Conservation (phyloP, 2,888 invertebrate species). For the Resseliella maxima region DNA sequence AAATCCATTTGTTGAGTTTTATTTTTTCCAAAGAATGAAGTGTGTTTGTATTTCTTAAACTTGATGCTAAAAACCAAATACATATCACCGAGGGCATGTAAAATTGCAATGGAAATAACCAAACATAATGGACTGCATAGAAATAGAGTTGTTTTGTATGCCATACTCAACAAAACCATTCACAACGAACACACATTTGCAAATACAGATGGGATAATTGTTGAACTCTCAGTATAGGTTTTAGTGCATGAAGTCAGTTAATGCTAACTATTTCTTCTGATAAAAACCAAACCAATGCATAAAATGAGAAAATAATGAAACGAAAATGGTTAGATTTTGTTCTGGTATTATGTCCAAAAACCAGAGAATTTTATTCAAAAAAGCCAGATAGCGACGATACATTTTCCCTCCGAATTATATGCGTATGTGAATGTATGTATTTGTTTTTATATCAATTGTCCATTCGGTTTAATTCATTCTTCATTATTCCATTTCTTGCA, state of each 20-base stretch:
- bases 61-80: not conserved
- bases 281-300: not conserved
- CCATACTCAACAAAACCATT: no score
- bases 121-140: not conserved
- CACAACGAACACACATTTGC: not conserved
- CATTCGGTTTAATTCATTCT: not conserved
- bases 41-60: not conserved
- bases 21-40: not conserved
- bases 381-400: no score
- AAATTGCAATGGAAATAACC: not conserved
- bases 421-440: not conserved
- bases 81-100: not conserved
- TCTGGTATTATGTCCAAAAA: not conserved
- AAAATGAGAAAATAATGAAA: not conserved
- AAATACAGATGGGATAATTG: slow-evolving; percentile 23
- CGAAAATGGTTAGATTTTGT: not conserved
- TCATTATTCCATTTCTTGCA: not conserved
- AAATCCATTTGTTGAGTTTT: slow-evolving; percentile 44
- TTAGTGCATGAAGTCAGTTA: not conserved
- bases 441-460: not conserved
- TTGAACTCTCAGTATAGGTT: slow-evolving; percentile 19
- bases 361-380: not conserved
- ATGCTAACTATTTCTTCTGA: not conserved
- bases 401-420: not conserved
- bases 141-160: no score